Conservation (phyloP, 2,797 vertebrate genomes). For the Otus scops region DNA sequence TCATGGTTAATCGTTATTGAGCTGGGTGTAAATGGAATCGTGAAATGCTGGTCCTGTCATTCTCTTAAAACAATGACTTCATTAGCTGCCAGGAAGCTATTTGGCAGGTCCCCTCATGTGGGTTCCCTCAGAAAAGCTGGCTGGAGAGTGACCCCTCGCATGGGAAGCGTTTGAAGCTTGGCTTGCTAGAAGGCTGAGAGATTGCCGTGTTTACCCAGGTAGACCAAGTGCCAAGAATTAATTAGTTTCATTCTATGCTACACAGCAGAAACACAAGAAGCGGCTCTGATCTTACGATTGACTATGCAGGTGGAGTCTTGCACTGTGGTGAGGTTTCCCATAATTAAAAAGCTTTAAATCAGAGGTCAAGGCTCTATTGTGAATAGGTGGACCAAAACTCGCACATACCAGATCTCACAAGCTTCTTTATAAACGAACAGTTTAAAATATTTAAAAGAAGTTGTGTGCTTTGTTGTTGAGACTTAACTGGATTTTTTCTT, state of each 20-base stretch:
- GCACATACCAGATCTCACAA: rapidly evolving
- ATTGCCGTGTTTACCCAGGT: background rate
- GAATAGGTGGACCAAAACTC: background rate
- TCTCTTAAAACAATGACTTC: conserved; percentile 23
- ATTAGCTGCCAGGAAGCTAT: background rate
- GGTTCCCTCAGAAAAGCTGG: background rate
- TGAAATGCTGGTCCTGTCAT: background rate
- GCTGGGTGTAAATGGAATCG: background rate
- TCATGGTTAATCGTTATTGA: background rate
- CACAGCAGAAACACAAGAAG: background rate
- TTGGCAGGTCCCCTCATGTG: background rate
- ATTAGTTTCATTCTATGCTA: background rate
- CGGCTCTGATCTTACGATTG: background rate
- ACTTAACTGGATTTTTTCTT: background rate
- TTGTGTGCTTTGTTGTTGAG: background rate
- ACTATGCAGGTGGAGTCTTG: background rate
- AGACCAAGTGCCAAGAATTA: background rate
- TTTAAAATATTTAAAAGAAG: background rate
- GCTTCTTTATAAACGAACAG: background rate
- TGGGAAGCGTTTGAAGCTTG: background rate
- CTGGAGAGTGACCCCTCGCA: background rate
- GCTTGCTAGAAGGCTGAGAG: background rate
- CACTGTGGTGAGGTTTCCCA: rapidly evolving
- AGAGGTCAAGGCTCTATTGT: background rate
- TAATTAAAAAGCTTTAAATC: background rate